These are phyloP conservation scores for Trichogramma pretiosum DNA, from an alignment of 1,140 invertebrate species.

Conservation along the genomic window DNA sequence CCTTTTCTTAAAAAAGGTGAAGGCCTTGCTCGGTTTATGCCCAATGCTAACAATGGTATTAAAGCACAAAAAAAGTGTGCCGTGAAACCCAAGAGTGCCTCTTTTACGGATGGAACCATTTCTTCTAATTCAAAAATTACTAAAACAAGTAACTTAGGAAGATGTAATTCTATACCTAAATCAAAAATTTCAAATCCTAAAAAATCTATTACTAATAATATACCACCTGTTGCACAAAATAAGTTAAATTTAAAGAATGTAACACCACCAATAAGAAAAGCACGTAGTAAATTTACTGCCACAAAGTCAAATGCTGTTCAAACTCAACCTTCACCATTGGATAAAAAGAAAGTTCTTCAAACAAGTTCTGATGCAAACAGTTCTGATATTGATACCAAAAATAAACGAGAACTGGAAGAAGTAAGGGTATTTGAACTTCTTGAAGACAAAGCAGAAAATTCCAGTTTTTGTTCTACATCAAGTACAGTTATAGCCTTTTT, in stretches of 20 bases:
- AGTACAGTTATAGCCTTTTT: constrained; percentile 53
- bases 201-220: constrained; percentile 14
- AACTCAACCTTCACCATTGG: background rate
- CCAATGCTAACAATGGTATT: constrained; percentile 14
- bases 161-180: constrained; percentile 13
- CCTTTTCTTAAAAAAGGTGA: constrained; percentile 44
- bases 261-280: constrained; percentile 23
- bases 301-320: too few species aligned
- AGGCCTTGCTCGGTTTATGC: constrained; percentile 38
- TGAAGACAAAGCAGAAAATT: constrained; percentile 59
- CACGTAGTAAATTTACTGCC: constrained; percentile 19
- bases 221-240: constrained; percentile 12
- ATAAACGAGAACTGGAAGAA: constrained; percentile 49
- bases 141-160: constrained; percentile 6
- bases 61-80: background rate
- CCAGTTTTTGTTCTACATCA: constrained; percentile 63
- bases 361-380: constrained; percentile 37
- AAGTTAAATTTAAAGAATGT: constrained; percentile 29
- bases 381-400: constrained; percentile 37
- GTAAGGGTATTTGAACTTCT: constrained; percentile 62
- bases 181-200: constrained; percentile 16
- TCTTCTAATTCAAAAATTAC: background rate
- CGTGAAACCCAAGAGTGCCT: constrained; percentile 27
- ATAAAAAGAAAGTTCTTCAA: constrained; percentile 7
- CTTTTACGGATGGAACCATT: constrained; percentile 27